These are phyloP conservation scores for Pseudotriccus pelzelni DNA, from an alignment of 2,797 vertebrate species.

Conservation along the genomic window DNA sequence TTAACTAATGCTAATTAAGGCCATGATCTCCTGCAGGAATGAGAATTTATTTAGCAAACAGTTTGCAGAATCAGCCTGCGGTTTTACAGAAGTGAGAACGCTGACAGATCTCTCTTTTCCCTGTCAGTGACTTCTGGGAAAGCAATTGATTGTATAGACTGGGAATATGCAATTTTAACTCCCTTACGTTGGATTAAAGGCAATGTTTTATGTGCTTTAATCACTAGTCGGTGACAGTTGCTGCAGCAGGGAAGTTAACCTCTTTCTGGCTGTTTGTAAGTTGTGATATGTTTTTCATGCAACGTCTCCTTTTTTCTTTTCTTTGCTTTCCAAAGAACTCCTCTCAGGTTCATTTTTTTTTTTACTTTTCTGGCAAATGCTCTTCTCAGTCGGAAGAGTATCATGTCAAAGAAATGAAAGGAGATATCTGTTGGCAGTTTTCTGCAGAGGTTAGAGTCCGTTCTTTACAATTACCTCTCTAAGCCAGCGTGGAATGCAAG, in stretches of 20 bases:
- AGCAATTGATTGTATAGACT: not conserved
- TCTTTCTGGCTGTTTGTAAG: not conserved
- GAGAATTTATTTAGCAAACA: not conserved
- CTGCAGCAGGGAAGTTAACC: not conserved
- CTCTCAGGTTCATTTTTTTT: not conserved
- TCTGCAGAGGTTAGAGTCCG: not conserved
- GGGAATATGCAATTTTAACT: constrained; percentile 3
- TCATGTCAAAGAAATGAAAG: not conserved
- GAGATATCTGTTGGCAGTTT: not conserved
- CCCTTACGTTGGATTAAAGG: not conserved
- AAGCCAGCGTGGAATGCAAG: not conserved
- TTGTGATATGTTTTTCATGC: not conserved
- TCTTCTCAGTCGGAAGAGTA: not conserved
- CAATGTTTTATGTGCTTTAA: constrained; percentile 1
- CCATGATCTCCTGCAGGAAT: not conserved
- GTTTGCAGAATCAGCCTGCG: not conserved
- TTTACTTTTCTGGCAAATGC: not conserved
- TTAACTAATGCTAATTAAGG: not conserved
- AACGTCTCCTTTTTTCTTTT: not conserved
- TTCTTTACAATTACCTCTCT: not conserved
- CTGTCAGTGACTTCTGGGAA: not conserved
- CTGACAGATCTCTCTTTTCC: not conserved
- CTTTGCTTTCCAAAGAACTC: not conserved
- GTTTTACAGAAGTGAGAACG: not conserved
- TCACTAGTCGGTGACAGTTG: not conserved